phyloP scores from a whole-genome alignment of 2,113 vertebrate genomes.

The Ictalurus furcatus region DNA sequence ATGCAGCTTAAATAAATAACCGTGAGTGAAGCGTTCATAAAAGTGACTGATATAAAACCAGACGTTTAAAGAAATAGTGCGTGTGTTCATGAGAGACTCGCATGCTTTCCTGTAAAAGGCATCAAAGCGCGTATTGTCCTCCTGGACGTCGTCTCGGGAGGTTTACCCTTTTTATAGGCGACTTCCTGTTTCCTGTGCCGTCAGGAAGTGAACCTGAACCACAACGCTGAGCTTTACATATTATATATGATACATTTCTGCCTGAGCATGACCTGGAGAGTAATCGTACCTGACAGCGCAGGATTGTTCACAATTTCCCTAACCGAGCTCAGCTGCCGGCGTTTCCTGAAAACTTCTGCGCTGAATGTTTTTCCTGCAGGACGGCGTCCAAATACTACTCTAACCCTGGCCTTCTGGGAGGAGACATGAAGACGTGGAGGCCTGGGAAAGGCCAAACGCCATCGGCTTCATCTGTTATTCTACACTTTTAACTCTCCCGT shows the following conservation, averaged over 20 bases:
- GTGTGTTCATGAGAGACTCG: slow-evolving; percentile 68
- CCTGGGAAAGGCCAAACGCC: slow-evolving; percentile 28
- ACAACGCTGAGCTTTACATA: slow-evolving; percentile 16
- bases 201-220: slow-evolving; percentile 60
- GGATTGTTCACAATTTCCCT: slow-evolving; percentile 64
- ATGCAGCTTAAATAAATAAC: slow-evolving; percentile 59
- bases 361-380: slow-evolving; percentile 67
- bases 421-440: slow-evolving; percentile 43
- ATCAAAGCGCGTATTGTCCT: slow-evolving; percentile 74
- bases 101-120: slow-evolving; percentile 67
- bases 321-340: slow-evolving; percentile 77
- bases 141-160: slow-evolving; percentile 46
- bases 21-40: slow-evolving; percentile 38
- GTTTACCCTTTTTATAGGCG: slow-evolving; percentile 62
- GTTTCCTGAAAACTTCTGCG: slow-evolving; percentile 66
- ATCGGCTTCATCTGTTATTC: slow-evolving; percentile 58
- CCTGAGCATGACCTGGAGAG: slow-evolving; percentile 40
- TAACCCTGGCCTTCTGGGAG: slow-evolving; percentile 53
- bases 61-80: slow-evolving; percentile 61
- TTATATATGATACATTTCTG: slow-evolving; percentile 48
- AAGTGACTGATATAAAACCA: slow-evolving; percentile 41
- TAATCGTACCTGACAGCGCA: slow-evolving; percentile 68
- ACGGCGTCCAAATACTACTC: slow-evolving; percentile 71
- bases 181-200: slow-evolving; percentile 62
- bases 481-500: slow-evolving; percentile 60